Evolutionary conservation across 2,113 vertebrate genomes (phyloP).

Genomic region (Variabilichromis moorii): DNA sequence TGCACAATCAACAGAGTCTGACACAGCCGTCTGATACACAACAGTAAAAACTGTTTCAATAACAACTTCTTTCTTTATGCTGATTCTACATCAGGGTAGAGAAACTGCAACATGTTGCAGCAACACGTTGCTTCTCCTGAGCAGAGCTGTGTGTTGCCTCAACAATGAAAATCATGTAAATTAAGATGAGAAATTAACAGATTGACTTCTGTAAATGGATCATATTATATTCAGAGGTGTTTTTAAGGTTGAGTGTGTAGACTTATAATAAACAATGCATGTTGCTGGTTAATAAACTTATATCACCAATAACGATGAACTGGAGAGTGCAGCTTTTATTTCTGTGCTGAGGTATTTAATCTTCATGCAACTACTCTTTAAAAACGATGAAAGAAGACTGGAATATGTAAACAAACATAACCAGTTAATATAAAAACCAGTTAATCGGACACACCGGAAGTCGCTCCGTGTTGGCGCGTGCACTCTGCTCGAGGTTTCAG

Average conservation of each 20-base stretch:
- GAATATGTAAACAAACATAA: neutral
- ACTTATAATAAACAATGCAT: neutral
- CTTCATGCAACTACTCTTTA: fast-evolving
- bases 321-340: neutral
- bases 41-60: neutral
- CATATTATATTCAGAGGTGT: neutral
- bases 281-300: neutral
- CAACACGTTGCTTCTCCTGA: neutral
- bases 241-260: neutral
- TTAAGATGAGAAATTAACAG: fast-evolving
- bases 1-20: neutral
- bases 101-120: fast-evolving
- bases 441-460: neutral
- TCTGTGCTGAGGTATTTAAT: neutral
- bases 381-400: neutral
- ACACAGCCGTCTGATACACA: fast-evolving
- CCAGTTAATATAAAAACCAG: neutral
- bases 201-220: neutral
- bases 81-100: neutral
- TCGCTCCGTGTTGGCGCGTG: fast-evolving
- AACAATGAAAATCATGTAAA: neutral
- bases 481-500: neutral
- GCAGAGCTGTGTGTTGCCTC: neutral
- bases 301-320: neutral
- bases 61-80: neutral